Percentiles rank a stretch among this genome's conserved stretches.
Evolutionary conservation across 1,140 invertebrate species (phyloP).

Genomic region (Euwallacea similis): DNA sequence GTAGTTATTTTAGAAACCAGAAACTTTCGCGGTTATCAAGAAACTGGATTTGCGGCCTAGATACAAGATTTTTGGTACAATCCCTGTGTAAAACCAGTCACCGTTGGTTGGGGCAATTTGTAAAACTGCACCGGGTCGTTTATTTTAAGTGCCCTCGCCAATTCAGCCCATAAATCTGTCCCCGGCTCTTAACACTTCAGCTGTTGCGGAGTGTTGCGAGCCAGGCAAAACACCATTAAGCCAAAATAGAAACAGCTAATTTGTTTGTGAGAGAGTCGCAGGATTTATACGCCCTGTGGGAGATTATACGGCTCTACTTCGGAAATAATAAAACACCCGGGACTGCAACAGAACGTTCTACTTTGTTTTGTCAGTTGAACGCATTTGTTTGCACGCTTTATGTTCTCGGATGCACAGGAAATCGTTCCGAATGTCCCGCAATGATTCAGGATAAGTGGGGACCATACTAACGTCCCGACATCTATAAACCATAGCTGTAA

Average conservation of each 20-base stretch:
- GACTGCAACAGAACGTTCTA: conserved; percentile 14
- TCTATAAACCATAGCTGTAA: background rate
- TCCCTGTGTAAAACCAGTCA: background rate
- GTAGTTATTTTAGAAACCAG: too few relatives aligned
- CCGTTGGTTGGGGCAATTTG: conserved; percentile 19
- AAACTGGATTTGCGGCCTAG: too few relatives aligned
- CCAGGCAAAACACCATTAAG: conserved; percentile 34
- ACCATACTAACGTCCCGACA: background rate
- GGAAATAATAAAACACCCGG: conserved; percentile 30
- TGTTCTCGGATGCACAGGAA: conserved; percentile 8
- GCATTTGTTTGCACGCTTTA: conserved; percentile 2
- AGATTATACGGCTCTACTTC: conserved; percentile 25
- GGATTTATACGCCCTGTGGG: conserved; percentile 22
- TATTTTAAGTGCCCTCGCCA: conserved; percentile 31
- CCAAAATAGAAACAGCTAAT: conserved; percentile 34
- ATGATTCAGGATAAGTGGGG: background rate
- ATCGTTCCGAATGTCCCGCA: conserved; percentile 3
- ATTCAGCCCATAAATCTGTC: conserved; percentile 31
- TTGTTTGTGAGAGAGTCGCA: conserved; percentile 34
- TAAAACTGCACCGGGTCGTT: conserved; percentile 20
- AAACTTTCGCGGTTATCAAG: too few relatives aligned
- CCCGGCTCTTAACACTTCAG: conserved; percentile 34
- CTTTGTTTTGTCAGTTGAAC: conserved; percentile 27
- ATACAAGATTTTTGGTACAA: too few relatives aligned
- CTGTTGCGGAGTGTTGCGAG: conserved; percentile 28